Evolutionary conservation across 2,888 invertebrate species (phyloP).

Genomic region (Chymomyza amoena): DNA sequence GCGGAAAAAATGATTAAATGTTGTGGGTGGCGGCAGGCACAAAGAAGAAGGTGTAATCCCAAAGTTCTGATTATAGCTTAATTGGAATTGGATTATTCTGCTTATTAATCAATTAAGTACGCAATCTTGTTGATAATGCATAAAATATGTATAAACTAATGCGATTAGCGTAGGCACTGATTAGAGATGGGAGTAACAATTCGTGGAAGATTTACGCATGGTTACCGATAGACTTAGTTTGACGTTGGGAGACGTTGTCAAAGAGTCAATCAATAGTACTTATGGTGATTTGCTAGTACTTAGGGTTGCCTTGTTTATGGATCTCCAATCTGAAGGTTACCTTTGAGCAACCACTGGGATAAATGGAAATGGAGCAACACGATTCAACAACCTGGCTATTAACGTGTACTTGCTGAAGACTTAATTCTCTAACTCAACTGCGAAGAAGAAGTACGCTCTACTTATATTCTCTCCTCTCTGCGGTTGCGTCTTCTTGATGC

Average conservation of each 20-base stretch:
- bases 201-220: background rate
- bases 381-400: too few relatives aligned
- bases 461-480: too few relatives aligned
- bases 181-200: background rate
- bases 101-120: conserved; percentile 43
- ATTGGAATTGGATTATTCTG: conserved; percentile 40
- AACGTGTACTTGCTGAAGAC: too few relatives aligned
- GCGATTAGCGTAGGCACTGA: background rate
- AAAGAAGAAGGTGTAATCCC: background rate
- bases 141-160: background rate
- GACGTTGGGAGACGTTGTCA: background rate
- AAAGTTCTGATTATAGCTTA: background rate
- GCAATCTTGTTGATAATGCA: conserved; percentile 15
- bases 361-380: too few relatives aligned
- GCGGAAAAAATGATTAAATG: background rate
- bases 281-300: too few relatives aligned
- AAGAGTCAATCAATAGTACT: too few relatives aligned
- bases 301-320: too few relatives aligned
- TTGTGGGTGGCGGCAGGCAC: background rate
- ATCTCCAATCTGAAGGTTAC: too few relatives aligned
- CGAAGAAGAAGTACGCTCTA: too few relatives aligned
- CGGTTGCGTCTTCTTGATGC: too few relatives aligned
- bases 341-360: too few relatives aligned
- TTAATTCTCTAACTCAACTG: too few relatives aligned
- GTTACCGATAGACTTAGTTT: background rate